phyloP scores from a whole-genome alignment of 2,113 vertebrate species.

The Tamias sibiricus region DNA sequence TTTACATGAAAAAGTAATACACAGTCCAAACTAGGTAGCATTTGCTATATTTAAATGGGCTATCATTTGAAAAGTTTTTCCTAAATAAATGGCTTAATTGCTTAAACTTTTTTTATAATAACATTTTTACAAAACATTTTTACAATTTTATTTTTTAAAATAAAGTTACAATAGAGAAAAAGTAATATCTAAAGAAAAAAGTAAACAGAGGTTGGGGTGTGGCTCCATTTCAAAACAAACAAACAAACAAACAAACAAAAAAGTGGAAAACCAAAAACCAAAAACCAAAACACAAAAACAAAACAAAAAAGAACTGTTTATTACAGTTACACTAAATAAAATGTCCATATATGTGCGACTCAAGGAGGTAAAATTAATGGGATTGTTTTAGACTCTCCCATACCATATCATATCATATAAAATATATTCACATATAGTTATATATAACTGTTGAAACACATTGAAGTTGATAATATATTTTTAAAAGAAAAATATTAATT shows the following conservation, averaged over 20 bases:
- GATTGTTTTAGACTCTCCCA: background rate
- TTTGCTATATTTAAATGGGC: background rate
- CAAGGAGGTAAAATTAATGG: background rate
- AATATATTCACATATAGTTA: background rate
- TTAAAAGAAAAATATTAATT: constrained; percentile 38
- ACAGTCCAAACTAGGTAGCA: background rate
- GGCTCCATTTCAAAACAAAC: too few species aligned
- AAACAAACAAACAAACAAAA: too few species aligned
- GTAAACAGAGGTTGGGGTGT: too few species aligned
- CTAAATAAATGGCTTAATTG: background rate
- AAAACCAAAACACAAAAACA: background rate
- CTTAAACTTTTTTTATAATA: background rate
- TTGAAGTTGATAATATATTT: constrained; percentile 31
- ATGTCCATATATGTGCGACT: background rate
- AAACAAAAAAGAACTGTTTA: background rate
- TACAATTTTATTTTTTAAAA: too few species aligned
- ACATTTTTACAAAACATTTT: too few species aligned
- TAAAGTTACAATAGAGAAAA: too few species aligned
- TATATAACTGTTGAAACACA: background rate
- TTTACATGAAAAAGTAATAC: background rate
- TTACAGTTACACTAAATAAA: constrained; percentile 28
- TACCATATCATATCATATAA: background rate
- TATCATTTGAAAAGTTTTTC: background rate
- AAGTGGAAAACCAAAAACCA: background rate
- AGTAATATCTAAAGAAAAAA: too few species aligned